Percentiles rank a stretch among this genome's conserved stretches.
Conservation (phyloP, 2,113 vertebrate species). For the Geococcyx californianus region DNA sequence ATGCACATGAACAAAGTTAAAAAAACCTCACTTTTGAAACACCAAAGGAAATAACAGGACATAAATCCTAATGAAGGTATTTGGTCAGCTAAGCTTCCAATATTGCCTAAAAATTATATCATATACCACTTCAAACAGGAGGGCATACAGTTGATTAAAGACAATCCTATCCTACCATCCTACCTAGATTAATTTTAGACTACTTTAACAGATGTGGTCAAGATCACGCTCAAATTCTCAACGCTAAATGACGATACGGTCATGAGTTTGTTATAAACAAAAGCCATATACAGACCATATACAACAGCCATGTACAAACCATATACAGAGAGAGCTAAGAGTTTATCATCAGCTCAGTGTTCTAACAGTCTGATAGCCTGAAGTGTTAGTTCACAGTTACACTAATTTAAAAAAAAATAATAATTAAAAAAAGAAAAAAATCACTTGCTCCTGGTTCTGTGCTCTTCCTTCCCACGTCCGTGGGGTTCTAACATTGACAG, state of each 20-base stretch:
- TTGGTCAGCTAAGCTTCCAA: background rate
- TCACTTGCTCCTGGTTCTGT: background rate
- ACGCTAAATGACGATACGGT: background rate
- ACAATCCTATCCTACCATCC: background rate
- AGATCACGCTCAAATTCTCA: background rate
- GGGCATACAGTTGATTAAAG: background rate
- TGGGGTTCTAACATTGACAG: fast-evolving
- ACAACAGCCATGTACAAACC: background rate
- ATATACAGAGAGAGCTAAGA: background rate
- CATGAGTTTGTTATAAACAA: background rate
- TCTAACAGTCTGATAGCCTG: background rate
- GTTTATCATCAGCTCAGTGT: background rate
- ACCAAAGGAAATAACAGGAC: background rate
- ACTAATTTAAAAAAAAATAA: background rate
- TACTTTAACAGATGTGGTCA: background rate
- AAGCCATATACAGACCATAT: background rate
- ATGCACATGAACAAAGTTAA: background rate
- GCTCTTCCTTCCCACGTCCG: background rate
- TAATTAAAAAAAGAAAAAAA: background rate
- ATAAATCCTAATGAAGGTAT: background rate
- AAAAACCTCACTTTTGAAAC: background rate
- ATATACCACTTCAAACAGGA: background rate
- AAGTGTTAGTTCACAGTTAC: background rate
- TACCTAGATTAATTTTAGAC: background rate
- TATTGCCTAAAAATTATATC: background rate